A percentile compares a stretch with the other conserved stretches of the same genome.
These are phyloP conservation scores for Linnaemya vulpina DNA, from an alignment of 2,888 invertebrate genomes.

Conservation along the genomic window DNA sequence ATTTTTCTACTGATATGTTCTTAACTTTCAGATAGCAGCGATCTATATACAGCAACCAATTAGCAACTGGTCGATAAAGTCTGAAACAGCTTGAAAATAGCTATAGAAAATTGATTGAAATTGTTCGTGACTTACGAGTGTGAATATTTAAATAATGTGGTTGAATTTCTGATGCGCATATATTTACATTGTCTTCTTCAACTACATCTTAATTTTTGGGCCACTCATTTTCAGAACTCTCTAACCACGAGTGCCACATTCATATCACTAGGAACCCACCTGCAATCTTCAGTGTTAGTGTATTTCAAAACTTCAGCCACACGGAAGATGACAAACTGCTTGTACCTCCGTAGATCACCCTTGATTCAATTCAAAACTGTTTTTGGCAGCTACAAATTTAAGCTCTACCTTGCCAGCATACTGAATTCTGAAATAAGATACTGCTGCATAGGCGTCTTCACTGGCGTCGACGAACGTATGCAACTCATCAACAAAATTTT, in stretches of 20 bases:
- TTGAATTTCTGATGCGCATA: not conserved
- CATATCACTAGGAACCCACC: not conserved
- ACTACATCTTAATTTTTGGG: not conserved
- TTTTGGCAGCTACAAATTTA: not conserved
- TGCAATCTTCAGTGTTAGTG: constrained; percentile 48
- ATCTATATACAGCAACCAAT: constrained; percentile 2
- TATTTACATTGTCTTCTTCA: not conserved
- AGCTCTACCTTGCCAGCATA: not conserved
- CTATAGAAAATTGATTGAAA: constrained; percentile 14
- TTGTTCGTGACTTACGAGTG: not conserved
- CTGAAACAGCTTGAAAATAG: constrained; percentile 24
- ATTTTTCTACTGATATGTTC: not conserved
- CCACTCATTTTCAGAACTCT: constrained; percentile 7
- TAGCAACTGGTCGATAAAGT: not conserved
- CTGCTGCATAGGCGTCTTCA: too few relatives aligned
- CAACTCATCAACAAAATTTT: not conserved
- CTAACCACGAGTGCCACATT: not conserved
- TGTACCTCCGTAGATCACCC: constrained; percentile 38
- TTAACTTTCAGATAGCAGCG: constrained; percentile 13
- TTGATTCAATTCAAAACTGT: too few relatives aligned
- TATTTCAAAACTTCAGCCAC: constrained; percentile 61
- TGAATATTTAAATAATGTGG: not conserved
- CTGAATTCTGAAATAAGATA: too few relatives aligned
- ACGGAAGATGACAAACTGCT: constrained; percentile 53
- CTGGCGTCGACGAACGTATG: too few relatives aligned